Percentiles rank a stretch among this genome's conserved stretches.
Conservation (phyloP, 2,113 vertebrate genomes). For the Phainopepla nitens region DNA sequence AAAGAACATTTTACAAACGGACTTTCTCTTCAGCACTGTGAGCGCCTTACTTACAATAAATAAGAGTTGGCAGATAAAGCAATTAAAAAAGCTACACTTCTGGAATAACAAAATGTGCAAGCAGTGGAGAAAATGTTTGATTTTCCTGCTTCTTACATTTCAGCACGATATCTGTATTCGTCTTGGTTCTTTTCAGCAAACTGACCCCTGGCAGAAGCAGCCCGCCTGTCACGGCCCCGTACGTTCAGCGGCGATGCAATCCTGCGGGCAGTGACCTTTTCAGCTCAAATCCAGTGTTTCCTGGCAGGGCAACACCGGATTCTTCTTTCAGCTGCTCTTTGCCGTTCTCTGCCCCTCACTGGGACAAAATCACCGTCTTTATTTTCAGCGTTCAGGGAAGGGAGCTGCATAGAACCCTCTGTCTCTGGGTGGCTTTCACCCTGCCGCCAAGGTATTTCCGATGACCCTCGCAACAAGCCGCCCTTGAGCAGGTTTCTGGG, state of each 20-base stretch:
- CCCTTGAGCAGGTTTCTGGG: not conserved
- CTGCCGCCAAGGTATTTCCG: not conserved
- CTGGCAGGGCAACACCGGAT: not conserved
- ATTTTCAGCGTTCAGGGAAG: not conserved
- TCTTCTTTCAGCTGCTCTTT: not conserved
- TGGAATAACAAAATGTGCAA: not conserved
- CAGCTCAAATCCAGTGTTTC: not conserved
- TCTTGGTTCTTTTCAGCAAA: not conserved
- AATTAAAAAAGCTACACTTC: not conserved
- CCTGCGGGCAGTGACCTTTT: slow-evolving; percentile 20
- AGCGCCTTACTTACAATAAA: not conserved
- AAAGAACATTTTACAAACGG: not conserved
- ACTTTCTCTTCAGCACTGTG: not conserved
- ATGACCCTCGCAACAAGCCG: not conserved
- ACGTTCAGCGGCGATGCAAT: not conserved
- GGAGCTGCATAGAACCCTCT: not conserved
- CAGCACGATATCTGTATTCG: not conserved
- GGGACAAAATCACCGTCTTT: not conserved
- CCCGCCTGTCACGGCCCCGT: not conserved
- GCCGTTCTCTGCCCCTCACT: not conserved
- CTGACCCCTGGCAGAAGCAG: not conserved
- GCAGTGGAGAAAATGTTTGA: not conserved
- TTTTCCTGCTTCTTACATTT: not conserved
- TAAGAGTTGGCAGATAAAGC: not conserved
- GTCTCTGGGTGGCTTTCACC: not conserved